Base-by-base conservation (phyloP, 92 coral and sea anemone genomes). In the Heteractis magnifica region DNA sequence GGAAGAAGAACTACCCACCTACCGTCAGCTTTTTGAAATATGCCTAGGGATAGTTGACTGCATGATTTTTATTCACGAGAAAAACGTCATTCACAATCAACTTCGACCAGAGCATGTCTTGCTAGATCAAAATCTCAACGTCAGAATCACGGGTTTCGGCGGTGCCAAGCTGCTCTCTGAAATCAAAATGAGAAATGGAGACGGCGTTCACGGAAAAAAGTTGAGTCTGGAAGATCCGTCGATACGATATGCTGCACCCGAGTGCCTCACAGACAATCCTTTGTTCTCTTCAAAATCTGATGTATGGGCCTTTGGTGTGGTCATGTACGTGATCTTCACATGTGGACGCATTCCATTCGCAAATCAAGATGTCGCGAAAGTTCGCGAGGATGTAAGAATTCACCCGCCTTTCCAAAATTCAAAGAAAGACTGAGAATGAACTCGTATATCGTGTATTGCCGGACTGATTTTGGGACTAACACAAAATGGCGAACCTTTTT, bases 261-360 rank as follows among this genome's bases (percentile, higher is more conserved):
- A 49, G 20, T 78, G 81, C 8, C 82, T 84, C 10, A 49, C 4
- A 8, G 64, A 77, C 51, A n/a, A n/a, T 4, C 80, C 87, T 55
- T 18, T 75, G 75, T 84, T 59, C 68, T 84, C 87, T 6, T 50
- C 51, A 56, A 8, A 84, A 20, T 84, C 87, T 75, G 87, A 84
- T 77, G 65, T 84, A 10, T 84, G 82, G 81, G 81, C 87, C 18
- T 84, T 75, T 58, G 87, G 87, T 10, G 81, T 76, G 6, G 65
- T 84, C 10, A 55, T 84, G 81, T 84, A 84, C 71, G 87, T 52
- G 51, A 11, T 84, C 49, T 75, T 84, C 23, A 84, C 82, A 0
- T 77, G 73, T 65, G 87, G 87, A 18, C 20, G 41, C 50, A 52
- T 65, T 9, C 87, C 87, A 34, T 84, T 76, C 49, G 52, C 64